Base-by-base conservation (phyloP, 2,113 vertebrate species). In the Elephantulus edwardii region DNA sequence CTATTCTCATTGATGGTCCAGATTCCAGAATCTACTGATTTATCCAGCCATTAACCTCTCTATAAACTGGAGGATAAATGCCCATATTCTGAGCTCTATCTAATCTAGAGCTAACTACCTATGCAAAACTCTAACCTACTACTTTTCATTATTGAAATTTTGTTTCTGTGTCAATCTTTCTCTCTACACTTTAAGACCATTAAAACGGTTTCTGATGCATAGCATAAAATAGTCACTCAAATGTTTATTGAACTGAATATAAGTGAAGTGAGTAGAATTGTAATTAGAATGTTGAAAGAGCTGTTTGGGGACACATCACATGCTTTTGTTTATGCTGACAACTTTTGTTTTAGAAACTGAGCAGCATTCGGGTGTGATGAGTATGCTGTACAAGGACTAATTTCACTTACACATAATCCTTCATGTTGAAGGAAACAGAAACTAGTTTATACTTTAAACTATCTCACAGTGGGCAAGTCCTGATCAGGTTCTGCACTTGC, bases 261-360 rank as follows among this genome's bases (percentile, higher is more conserved):
- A 92, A 92, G 76, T 72, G 42, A 91, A 92, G 93, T 91, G 88
- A 95, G 90, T 56, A 88, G 95, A 96, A 93, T 92, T 56, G 30
- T 54, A 95, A 96, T 95, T 91, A 94, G 90, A 64, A 83, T 33
- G 0, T n/a, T 94, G 93, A 95, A 94, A 90, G 90, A 92, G 52
- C 91, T 96, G 85, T 92, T 93, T 87, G 46, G 66, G 68, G 74
- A 91, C 81, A 77, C 81, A 86, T 92, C 91, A 76, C 93, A 86
- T 76, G 79, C 93, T 93, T 96, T 94, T 96, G 94, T 95, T 95
- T 93, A 88, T 48, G 64, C 80, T 91, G 87, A 93, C 94, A 96
- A 95, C 88, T 93, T 92, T 91, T 93, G 87, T 85, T 92, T 92
- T 70, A 92, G 91, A 88, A 93, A 91, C 75, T 71, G 50, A 94